Percentiles rank a stretch among this genome's conserved stretches.
Evolutionary conservation across 2,113 vertebrate species (phyloP).

Genomic region (Prochilodus magdalenae): DNA sequence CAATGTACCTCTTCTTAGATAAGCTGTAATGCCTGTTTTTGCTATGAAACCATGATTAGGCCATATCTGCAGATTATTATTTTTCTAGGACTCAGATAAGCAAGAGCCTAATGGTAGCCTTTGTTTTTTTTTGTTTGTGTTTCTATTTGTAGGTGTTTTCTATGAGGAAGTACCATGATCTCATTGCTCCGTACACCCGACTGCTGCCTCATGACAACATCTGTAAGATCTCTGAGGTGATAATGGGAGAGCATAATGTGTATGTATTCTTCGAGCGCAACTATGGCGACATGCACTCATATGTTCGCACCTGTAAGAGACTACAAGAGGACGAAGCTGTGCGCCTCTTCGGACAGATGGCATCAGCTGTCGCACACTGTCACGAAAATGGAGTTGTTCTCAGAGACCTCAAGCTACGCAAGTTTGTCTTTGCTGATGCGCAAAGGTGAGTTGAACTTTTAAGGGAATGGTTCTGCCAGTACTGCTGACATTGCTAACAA

Average conservation of each 20-base stretch:
- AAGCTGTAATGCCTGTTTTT: not conserved
- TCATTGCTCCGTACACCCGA: constrained; percentile 74
- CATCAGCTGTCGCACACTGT: constrained; percentile 75
- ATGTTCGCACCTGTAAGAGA: constrained; percentile 76
- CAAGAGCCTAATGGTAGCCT: not conserved
- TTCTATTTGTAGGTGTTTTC: constrained; percentile 76
- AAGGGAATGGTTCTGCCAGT: not conserved
- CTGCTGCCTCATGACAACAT: constrained; percentile 76
- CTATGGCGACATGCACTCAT: constrained; percentile 83
- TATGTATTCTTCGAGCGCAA: constrained; percentile 78
- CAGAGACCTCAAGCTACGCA: constrained; percentile 84
- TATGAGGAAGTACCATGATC: constrained; percentile 69
- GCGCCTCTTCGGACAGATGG: constrained; percentile 83
- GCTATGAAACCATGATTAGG: not conserved
- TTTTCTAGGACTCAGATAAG: not conserved
- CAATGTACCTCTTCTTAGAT: too few species aligned
- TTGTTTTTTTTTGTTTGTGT: not conserved
- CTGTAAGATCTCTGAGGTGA: constrained; percentile 74
- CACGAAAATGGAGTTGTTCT: constrained; percentile 80
- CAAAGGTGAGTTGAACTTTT: constrained; percentile 74
- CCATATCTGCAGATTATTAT: not conserved
- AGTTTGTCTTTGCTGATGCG: constrained; percentile 81
- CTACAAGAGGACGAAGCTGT: constrained; percentile 78
- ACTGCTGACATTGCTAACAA: not conserved
- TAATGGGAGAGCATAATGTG: constrained; percentile 68